A percentile compares a stretch with the other conserved stretches of the same genome.
phyloP scores from a whole-genome alignment of 2,113 vertebrate genomes.

The Oryzias woworae region DNA sequence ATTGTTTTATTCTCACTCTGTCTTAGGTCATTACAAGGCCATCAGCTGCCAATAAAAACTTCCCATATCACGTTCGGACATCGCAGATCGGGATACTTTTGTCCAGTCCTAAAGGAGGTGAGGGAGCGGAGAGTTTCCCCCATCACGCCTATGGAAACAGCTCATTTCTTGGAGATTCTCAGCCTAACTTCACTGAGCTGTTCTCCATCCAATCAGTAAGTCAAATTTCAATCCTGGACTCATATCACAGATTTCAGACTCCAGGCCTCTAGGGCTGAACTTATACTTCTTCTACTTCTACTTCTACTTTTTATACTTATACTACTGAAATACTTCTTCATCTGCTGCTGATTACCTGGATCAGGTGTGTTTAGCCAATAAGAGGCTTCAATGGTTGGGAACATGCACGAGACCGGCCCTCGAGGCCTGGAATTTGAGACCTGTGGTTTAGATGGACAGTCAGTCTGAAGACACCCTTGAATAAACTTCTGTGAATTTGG shows the following conservation, averaged over 20 bases:
- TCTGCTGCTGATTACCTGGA: no score
- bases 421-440: no score
- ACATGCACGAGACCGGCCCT: no score
- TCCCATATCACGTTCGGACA: conserved; percentile 91
- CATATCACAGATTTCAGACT: no score
- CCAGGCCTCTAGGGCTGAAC: no score
- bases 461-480: no score
- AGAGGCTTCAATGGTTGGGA: no score
- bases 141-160: conserved; percentile 91
- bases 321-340: neutral
- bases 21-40: conserved; percentile 87
- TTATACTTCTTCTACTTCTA: no score
- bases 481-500: no score
- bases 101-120: conserved; percentile 77
- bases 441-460: no score
- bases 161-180: conserved; percentile 89
- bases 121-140: conserved; percentile 81
- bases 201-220: conserved; percentile 89
- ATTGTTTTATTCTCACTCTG: neutral
- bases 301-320: neutral
- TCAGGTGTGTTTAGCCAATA: no score
- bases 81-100: conserved; percentile 88
- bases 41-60: conserved; percentile 93
- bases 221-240: neutral
- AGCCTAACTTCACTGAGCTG: conserved; percentile 93